phyloP scores from a whole-genome alignment of 2,888 invertebrate species.

The Trachelus iudaicus region DNA sequence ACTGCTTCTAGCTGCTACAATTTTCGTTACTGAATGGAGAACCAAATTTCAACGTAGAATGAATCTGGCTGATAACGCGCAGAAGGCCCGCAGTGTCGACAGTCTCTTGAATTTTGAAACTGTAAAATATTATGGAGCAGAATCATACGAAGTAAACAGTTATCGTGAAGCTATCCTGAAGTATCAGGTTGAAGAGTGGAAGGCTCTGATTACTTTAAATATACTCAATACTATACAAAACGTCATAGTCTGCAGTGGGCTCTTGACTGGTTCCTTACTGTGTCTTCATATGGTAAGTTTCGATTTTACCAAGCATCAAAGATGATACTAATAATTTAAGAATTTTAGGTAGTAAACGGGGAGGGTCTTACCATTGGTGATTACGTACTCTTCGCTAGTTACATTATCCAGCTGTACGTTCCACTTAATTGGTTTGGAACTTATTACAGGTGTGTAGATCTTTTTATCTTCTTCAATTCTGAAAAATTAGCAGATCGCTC shows the following conservation, averaged over 20 bases:
- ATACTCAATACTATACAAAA: slow-evolving; percentile 94
- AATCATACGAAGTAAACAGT: slow-evolving; percentile 87
- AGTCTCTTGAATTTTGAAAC: slow-evolving; percentile 98
- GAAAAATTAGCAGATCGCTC: not conserved
- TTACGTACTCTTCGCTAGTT: slow-evolving; percentile 95
- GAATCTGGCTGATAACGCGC: slow-evolving; percentile 95
- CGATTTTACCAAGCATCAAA: not conserved
- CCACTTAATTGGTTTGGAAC: slow-evolving; percentile 99
- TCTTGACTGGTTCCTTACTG: slow-evolving; percentile 87
- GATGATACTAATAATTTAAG: not conserved
- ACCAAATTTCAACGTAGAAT: slow-evolving; percentile 94
- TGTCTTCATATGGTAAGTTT: slow-evolving; percentile 83
- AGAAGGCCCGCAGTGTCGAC: slow-evolving; percentile 92
- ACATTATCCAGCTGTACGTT: slow-evolving; percentile 93
- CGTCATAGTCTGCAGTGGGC: slow-evolving; percentile 85
- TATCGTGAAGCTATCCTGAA: slow-evolving; percentile 87
- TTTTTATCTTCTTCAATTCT: not conserved
- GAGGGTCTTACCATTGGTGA: slow-evolving; percentile 88
- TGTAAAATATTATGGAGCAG: slow-evolving; percentile 97
- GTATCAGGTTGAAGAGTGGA: slow-evolving; percentile 93
- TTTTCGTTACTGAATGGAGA: slow-evolving; percentile 96
- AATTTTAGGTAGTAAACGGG: slow-evolving; percentile 67
- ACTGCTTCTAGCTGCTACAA: slow-evolving; percentile 77
- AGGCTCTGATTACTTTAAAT: slow-evolving; percentile 85
- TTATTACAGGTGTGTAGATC: slow-evolving; percentile 82